These are phyloP conservation scores for Nibea coibor DNA, from an alignment of 2,113 vertebrate species.

Conservation along the genomic window DNA sequence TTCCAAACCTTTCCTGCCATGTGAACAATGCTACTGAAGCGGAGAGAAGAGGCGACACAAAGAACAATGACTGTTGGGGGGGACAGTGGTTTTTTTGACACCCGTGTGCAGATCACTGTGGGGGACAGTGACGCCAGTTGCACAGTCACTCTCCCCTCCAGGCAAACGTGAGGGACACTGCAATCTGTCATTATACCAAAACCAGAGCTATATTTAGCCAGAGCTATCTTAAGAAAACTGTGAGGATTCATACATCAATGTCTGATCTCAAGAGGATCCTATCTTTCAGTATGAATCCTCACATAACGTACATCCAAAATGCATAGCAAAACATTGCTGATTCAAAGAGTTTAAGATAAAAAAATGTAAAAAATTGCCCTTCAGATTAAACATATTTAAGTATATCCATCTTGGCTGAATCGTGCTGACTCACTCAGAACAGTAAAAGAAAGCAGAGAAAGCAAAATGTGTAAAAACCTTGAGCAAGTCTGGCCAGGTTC, in stretches of 20 bases:
- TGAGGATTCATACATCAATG: constrained; percentile 55
- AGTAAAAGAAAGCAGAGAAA: constrained; percentile 18
- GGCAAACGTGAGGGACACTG: constrained; percentile 65
- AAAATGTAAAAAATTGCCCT: constrained; percentile 31
- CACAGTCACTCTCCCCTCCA: constrained; percentile 64
- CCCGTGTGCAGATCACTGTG: constrained; percentile 57
- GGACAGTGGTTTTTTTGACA: constrained; percentile 68
- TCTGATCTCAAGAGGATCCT: constrained; percentile 36
- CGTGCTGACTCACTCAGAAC: constrained; percentile 35
- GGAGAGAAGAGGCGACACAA: constrained; percentile 28
- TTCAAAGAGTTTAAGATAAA: constrained; percentile 2
- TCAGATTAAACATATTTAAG: constrained; percentile 24
- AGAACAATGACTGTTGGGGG: constrained; percentile 65
- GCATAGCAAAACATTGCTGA: not conserved
- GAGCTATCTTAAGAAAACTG: constrained; percentile 69
- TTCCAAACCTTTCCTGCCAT: not conserved
- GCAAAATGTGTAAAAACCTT: constrained; percentile 42
- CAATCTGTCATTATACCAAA: constrained; percentile 79
- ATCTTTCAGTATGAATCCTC: constrained; percentile 7
- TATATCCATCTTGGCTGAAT: constrained; percentile 12
- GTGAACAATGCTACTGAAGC: constrained; percentile 14
- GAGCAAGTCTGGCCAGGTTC: constrained; percentile 47
- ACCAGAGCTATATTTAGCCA: constrained; percentile 72
- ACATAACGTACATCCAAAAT: not conserved
- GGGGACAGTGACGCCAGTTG: constrained; percentile 74